A percentile compares a stretch with the other conserved stretches of the same genome.
phyloP scores from a whole-genome alignment of 2,113 vertebrate species.

The Cavia porcellus region DNA sequence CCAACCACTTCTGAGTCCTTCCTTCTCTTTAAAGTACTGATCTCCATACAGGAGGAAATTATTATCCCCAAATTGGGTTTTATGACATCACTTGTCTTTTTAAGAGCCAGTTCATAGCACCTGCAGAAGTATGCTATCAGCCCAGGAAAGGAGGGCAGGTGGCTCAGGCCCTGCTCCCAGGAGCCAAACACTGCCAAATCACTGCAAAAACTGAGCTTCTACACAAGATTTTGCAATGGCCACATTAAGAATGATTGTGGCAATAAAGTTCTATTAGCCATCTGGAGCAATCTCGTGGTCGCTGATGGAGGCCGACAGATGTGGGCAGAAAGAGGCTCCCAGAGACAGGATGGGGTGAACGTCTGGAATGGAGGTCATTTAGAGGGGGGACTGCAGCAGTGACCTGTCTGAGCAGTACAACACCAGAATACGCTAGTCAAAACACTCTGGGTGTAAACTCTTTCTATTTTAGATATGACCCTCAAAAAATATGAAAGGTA shows the following conservation, averaged over 20 bases:
- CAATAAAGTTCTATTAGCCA: conserved; percentile 81
- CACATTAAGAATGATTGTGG: conserved; percentile 76
- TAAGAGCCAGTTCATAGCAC: neutral
- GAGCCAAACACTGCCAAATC: neutral
- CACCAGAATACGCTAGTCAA: neutral
- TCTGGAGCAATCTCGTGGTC: conserved; percentile 64
- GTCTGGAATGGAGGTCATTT: conserved; percentile 70
- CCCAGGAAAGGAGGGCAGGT: neutral
- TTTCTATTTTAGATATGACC: conserved; percentile 7
- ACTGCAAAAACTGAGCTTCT: neutral
- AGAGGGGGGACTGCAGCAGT: conserved; percentile 24
- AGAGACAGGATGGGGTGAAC: neutral
- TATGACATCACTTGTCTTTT: neutral
- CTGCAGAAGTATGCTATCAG: neutral
- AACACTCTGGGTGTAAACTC: neutral
- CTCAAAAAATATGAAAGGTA: neutral
- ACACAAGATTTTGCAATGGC: conserved; percentile 62
- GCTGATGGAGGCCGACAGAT: conserved; percentile 64
- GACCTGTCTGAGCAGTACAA: neutral
- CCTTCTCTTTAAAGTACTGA: neutral
- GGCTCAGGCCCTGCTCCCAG: neutral
- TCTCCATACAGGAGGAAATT: neutral
- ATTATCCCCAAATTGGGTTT: neutral
- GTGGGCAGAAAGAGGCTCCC: conserved; percentile 38
- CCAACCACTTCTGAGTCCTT: neutral